phyloP scores from a whole-genome alignment of 2,113 vertebrate species.

The Mustela nigripes region DNA sequence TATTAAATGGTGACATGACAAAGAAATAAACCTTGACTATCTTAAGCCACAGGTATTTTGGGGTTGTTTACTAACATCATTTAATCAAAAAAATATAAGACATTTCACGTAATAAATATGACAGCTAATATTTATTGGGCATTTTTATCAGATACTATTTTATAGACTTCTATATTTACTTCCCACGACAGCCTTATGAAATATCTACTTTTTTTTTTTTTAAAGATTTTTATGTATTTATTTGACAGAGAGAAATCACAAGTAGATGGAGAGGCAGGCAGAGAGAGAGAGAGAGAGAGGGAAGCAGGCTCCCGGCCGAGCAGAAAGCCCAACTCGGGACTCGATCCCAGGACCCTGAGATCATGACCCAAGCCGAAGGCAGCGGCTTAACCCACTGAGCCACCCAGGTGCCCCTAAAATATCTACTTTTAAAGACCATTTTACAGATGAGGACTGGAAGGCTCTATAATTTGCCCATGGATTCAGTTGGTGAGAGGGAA shows the following conservation, averaged over 20 bases:
- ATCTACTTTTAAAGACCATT: not conserved
- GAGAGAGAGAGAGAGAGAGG: too few relatives aligned
- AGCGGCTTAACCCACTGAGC: too few relatives aligned
- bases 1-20: not conserved
- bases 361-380: too few relatives aligned
- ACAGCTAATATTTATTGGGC: not conserved
- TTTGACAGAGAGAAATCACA: too few relatives aligned
- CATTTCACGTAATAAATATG: not conserved
- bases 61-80: not conserved
- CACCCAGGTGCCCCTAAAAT: not conserved
- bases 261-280: too few relatives aligned
- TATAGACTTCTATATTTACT: not conserved
- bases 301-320: too few relatives aligned
- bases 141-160: not conserved
- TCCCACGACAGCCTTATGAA: not conserved
- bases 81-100: not conserved
- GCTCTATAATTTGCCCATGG: not conserved
- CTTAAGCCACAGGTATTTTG: not conserved
- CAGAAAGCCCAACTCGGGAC: too few relatives aligned
- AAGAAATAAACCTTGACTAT: not conserved
- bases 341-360: too few relatives aligned
- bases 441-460: not conserved
- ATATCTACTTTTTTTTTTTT: not conserved
- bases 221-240: too few relatives aligned
- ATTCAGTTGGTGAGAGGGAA: not conserved